These are phyloP conservation scores for Phylloscopus whistleri DNA, from an alignment of 2,113 vertebrate species.

Conservation along the genomic window DNA sequence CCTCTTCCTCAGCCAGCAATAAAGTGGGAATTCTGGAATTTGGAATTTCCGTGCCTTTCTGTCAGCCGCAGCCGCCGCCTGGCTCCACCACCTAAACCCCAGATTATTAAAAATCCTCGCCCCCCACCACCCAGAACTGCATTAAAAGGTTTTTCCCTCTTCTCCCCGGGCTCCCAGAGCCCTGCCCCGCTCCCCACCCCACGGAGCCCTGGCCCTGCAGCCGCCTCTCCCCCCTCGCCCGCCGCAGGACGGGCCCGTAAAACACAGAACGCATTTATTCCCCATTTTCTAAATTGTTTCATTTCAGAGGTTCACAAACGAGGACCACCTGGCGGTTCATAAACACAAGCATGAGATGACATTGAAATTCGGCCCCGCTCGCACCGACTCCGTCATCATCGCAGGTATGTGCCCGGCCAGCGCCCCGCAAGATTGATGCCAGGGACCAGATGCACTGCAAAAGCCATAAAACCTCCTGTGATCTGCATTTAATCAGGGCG, in stretches of 20 bases:
- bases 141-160: not conserved
- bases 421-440: slow-evolving; percentile 57
- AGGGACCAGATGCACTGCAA: slow-evolving; percentile 66
- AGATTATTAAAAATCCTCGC: rapidly evolving
- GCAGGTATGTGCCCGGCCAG: slow-evolving; percentile 82
- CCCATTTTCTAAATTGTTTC: slow-evolving; percentile 22
- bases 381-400: slow-evolving; percentile 96
- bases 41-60: not conserved
- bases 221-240: not conserved
- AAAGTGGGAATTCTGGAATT: not conserved
- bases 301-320: slow-evolving; percentile 95
- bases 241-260: not conserved
- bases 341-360: slow-evolving; percentile 99
- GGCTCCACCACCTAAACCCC: not conserved
- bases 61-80: not conserved
- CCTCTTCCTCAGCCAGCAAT: slow-evolving; percentile 11
- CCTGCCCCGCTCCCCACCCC: too few relatives aligned
- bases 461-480: slow-evolving; percentile 61
- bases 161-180: not conserved
- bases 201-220: too few relatives aligned
- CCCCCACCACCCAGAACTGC: not conserved
- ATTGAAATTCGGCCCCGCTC: slow-evolving; percentile 92
- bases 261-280: slow-evolving; percentile 6
- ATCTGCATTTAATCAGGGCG: slow-evolving; percentile 71
- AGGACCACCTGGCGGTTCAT: slow-evolving; percentile 98